Conservation (phyloP, 2,888 invertebrate genomes). For the Tachina lurida region DNA sequence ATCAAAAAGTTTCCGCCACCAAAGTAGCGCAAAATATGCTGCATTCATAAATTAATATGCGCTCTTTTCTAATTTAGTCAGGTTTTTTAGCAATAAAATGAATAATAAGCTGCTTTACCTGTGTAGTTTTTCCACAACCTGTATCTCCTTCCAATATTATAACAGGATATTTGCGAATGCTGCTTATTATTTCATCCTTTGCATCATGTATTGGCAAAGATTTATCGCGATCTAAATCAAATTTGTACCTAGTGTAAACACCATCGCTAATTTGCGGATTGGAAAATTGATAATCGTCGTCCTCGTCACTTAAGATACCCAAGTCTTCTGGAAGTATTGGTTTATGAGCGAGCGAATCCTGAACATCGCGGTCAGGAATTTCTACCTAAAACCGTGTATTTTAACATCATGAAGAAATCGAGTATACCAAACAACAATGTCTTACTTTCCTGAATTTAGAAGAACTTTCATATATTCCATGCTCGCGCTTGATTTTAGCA, state of each 20-base stretch:
- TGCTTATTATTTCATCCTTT: conserved; percentile 86
- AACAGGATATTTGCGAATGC: conserved; percentile 86
- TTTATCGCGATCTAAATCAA: conserved; percentile 77
- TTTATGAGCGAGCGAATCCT: neutral
- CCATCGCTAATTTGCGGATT: conserved; percentile 74
- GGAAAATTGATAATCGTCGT: conserved; percentile 58
- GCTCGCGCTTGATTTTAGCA: conserved; percentile 76
- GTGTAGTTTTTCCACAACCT: conserved; percentile 97
- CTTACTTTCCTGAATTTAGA: conserved; percentile 58
- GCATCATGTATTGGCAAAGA: conserved; percentile 79
- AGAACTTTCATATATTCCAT: conserved; percentile 73
- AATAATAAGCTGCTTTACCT: conserved; percentile 78
- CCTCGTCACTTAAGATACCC: conserved; percentile 73
- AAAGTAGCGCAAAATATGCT: neutral
- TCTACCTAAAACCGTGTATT: conserved; percentile 24
- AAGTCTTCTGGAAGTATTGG: conserved; percentile 73
- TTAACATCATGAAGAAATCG: neutral
- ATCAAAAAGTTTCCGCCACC: neutral
- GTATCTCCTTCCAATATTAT: conserved; percentile 95
- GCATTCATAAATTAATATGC: too few relatives aligned
- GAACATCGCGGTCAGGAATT: neutral
- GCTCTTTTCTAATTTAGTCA: too few relatives aligned
- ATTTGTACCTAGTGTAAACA: conserved; percentile 77
- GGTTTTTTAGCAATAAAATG: neutral
- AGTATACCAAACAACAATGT: neutral